Base-by-base conservation (phyloP, 1,140 invertebrate species). In the Calephelis nemesis region DNA sequence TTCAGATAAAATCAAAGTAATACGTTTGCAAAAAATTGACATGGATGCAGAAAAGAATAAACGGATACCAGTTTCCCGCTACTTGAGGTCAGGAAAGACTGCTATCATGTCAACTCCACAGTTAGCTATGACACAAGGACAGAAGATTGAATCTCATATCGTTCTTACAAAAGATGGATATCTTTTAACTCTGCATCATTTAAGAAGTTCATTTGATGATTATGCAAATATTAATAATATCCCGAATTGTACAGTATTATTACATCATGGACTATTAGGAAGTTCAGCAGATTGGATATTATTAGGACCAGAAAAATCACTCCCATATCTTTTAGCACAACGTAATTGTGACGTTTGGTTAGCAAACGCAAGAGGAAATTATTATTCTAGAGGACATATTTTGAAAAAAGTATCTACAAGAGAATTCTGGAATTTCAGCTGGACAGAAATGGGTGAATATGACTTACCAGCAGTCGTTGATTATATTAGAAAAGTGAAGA, bases 391-490 rank as follows among this genome's bases (percentile, higher is more conserved):
- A 65, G 90, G 86, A 15, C 94, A 94, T 80, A 72, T 84, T 1
- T 81, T 71, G 10, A 76, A 92, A 7, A 83, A 87, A 8, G 77
- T 92, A 3, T 76, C 91, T 67, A 84, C 93, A 62, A 65, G 75
- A 4, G 75, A 91, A 52, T 96, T 93, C 75, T 96, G 95, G 95
- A 89, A 93, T 66, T 95, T 94, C 78, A 93, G 83, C 0, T 95
- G 92, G 86, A 93, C 95, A 77, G 94, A 96, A 84, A 95, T 95
- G 92, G 96, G 95, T 7, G 78, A 91, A 2, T 94, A 93, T 65
- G 97, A 97, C 89, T 72, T 97, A 58, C 95, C 96, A 39, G 94
- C 96, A 0, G 93, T 94, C 81, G 93, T 97, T 3, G 94, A 96
- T 68, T 94, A 95, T 65, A 92, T 96, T 19, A 80, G 94, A 67